Percentiles rank a stretch among this genome's conserved stretches.
phyloP scores from a whole-genome alignment of 1,140 invertebrate genomes.

The Bombus fervidus region DNA sequence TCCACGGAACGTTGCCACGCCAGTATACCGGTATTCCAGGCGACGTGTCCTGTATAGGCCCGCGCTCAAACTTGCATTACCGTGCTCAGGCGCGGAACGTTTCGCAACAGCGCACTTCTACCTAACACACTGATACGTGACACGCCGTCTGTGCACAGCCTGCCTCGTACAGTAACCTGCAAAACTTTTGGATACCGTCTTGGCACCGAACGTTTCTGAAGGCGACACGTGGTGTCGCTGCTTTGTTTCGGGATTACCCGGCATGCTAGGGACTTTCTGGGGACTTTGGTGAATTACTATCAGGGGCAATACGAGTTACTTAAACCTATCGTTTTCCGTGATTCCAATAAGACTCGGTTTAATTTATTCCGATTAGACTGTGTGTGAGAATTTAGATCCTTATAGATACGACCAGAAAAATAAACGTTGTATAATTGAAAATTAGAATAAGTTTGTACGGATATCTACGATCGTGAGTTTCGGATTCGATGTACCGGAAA shows the following conservation, averaged over 20 bases:
- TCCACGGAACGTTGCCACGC: background rate
- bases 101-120: conserved; percentile 52
- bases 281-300: too few species aligned
- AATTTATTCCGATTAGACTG: too few species aligned
- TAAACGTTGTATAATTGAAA: too few species aligned
- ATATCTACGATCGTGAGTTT: too few species aligned
- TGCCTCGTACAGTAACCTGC: conserved; percentile 6
- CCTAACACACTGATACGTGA: conserved; percentile 4
- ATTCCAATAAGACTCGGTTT: too few species aligned
- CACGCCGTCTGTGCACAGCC: background rate
- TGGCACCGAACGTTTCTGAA: background rate
- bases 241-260: background rate
- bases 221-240: background rate
- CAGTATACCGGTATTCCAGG: background rate
- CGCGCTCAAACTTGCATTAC: conserved; percentile 62
- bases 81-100: conserved; percentile 64
- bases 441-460: too few species aligned
- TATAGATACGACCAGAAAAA: too few species aligned
- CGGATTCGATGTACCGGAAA: too few species aligned
- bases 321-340: background rate
- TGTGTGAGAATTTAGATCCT: too few species aligned
- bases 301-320: background rate
- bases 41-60: conserved; percentile 30
- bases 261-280: background rate
- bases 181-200: conserved; percentile 10